Conservation (phyloP, 2,797 vertebrate genomes). For the Rhinogobio ventralis region DNA sequence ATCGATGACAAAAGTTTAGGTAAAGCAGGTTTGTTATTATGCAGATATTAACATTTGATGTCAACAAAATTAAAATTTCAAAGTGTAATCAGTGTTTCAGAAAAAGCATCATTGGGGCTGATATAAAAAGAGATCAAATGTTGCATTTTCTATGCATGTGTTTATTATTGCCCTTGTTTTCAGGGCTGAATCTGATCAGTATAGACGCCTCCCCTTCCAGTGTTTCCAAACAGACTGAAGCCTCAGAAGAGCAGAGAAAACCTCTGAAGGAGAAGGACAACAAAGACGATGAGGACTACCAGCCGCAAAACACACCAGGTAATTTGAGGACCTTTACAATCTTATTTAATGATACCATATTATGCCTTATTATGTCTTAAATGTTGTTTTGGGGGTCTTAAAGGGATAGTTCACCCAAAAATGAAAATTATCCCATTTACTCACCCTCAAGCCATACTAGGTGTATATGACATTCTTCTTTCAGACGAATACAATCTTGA, state of each 20-base stretch:
- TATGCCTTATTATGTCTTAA: background rate
- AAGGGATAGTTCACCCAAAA: too few relatives aligned
- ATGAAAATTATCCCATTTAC: too few relatives aligned
- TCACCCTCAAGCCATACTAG: too few relatives aligned
- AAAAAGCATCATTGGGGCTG: background rate
- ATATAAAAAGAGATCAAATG: background rate
- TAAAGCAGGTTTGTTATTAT: slow-evolving; percentile 60
- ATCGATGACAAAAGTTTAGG: slow-evolving; percentile 80
- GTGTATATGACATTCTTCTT: too few relatives aligned
- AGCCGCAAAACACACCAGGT: slow-evolving; percentile 71
- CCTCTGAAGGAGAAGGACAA: slow-evolving; percentile 57
- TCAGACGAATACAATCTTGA: too few relatives aligned
- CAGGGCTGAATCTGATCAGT: slow-evolving; percentile 82
- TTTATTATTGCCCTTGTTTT: background rate
- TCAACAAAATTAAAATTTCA: background rate
- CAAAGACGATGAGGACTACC: slow-evolving; percentile 72
- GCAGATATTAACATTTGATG: background rate
- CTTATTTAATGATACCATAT: background rate
- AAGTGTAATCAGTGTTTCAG: background rate
- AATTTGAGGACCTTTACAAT: background rate
- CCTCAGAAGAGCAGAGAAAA: slow-evolving; percentile 61
- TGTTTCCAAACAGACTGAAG: slow-evolving; percentile 66
- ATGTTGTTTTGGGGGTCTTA: background rate
- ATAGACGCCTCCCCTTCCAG: slow-evolving; percentile 53
- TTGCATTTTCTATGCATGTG: background rate